Conservation (phyloP, 1,140 invertebrate species). For the Melipona quadrifasciata region DNA sequence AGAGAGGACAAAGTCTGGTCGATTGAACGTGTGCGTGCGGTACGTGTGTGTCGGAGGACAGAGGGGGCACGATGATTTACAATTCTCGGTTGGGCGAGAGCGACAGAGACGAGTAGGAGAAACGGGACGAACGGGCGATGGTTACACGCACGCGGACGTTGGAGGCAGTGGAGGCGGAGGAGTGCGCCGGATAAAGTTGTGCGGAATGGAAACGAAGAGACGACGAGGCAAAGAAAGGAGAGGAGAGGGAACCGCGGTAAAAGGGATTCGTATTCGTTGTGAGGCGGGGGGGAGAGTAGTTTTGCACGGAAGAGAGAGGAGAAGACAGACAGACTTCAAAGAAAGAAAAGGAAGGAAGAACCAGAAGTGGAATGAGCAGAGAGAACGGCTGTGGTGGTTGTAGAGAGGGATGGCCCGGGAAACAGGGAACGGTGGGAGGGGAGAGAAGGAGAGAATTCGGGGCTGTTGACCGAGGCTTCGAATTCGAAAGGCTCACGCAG, state of each 20-base stretch:
- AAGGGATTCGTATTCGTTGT: constrained; percentile 51
- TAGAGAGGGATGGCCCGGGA: neutral
- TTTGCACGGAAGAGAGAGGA: neutral
- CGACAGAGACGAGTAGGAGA: neutral
- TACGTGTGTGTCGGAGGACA: neutral
- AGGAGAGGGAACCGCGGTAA: constrained; percentile 3
- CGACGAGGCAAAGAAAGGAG: neutral
- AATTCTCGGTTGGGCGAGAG: constrained; percentile 21
- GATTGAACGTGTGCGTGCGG: constrained; percentile 1
- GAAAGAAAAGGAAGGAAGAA: neutral
- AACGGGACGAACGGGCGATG: neutral
- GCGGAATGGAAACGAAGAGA: constrained; percentile 18
- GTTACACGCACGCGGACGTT: too few species aligned
- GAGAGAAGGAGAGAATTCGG: constrained; percentile 59
- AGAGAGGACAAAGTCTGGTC: constrained; percentile 38
- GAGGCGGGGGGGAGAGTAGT: neutral
- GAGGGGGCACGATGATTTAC: constrained; percentile 56
- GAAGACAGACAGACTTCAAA: neutral
- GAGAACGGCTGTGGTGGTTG: neutral
- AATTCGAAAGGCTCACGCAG: constrained; percentile 77
- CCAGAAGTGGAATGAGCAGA: neutral
- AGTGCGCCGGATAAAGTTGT: neutral
- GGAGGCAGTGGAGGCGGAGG: neutral
- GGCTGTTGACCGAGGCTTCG: constrained; percentile 76
- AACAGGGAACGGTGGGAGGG: neutral